These are phyloP conservation scores for Pyrrhura leucotis DNA, from an alignment of 2,797 vertebrate species.

Conservation along the genomic window DNA sequence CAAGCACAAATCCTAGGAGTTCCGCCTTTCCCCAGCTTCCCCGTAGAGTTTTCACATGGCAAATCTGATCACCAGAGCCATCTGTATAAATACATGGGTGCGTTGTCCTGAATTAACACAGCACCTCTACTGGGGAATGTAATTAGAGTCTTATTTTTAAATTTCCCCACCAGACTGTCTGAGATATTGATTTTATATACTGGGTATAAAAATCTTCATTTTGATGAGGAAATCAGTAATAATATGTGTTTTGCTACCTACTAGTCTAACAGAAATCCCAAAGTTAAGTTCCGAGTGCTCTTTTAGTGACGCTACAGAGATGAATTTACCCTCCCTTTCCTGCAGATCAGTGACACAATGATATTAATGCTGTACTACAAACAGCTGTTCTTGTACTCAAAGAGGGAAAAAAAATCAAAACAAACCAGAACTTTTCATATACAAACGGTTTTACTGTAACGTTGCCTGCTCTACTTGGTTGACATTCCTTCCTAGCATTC, in stretches of 20 bases:
- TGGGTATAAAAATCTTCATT: slow-evolving; percentile 38
- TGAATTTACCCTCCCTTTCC: neutral
- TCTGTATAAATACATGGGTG: slow-evolving; percentile 80
- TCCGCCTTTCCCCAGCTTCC: slow-evolving; percentile 72
- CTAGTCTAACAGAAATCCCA: neutral
- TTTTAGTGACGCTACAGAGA: neutral
- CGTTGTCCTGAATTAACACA: slow-evolving; percentile 76
- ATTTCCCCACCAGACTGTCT: slow-evolving; percentile 62
- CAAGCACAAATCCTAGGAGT: slow-evolving; percentile 72
- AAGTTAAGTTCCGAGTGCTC: neutral
- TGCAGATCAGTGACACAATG: neutral
- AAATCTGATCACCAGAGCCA: slow-evolving; percentile 70
- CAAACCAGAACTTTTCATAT: neutral
- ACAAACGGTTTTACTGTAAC: neutral
- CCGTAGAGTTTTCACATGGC: slow-evolving; percentile 77
- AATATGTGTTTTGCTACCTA: slow-evolving; percentile 17
- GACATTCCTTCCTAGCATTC: neutral
- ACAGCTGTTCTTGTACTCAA: neutral
- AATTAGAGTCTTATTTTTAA: slow-evolving; percentile 74
- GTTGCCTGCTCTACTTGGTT: neutral
- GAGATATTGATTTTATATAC: slow-evolving; percentile 46
- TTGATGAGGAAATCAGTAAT: slow-evolving; percentile 40
- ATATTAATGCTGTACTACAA: neutral
- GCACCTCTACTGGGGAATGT: slow-evolving; percentile 54
- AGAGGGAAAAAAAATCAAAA: neutral